A percentile compares a stretch with the other conserved stretches of the same genome.
Conservation (phyloP, 2,797 vertebrate species). For the Clamator glandarius region DNA sequence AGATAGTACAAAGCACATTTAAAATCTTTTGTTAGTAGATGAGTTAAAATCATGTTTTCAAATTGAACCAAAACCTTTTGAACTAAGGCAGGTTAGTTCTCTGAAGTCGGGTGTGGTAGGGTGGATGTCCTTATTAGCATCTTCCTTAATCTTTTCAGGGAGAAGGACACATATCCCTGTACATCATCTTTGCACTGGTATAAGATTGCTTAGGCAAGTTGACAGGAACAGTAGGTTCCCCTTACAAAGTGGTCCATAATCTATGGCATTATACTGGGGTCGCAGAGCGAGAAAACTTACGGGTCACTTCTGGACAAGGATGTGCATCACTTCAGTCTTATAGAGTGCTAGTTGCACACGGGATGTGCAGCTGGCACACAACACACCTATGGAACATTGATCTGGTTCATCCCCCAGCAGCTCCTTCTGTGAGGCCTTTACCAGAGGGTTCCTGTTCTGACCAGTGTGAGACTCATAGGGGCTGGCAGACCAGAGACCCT, state of each 20-base stretch:
- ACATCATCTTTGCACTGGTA: not conserved
- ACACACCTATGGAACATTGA: rapidly evolving
- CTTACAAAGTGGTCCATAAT: not conserved
- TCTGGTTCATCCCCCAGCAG: not conserved
- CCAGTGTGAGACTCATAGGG: not conserved
- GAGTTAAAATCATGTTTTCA: not conserved
- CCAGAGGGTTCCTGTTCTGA: not conserved
- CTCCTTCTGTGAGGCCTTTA: not conserved
- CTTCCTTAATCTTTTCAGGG: not conserved
- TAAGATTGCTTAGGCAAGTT: not conserved
- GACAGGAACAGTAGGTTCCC: not conserved
- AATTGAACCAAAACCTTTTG: not conserved
- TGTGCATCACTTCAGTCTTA: not conserved
- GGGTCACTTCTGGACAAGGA: not conserved
- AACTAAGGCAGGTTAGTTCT: not conserved
- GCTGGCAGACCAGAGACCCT: not conserved
- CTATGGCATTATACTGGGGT: rapidly evolving
- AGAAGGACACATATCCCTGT: not conserved
- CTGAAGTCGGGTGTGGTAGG: not conserved
- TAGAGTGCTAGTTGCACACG: not conserved
- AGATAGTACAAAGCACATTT: not conserved
- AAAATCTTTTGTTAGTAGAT: not conserved
- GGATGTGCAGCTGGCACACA: not conserved
- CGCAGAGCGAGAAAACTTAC: not conserved
- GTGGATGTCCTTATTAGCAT: not conserved